Evolutionary conservation across 2,113 vertebrate genomes (phyloP).

Genomic region (Actenoides lindsayi): DNA sequence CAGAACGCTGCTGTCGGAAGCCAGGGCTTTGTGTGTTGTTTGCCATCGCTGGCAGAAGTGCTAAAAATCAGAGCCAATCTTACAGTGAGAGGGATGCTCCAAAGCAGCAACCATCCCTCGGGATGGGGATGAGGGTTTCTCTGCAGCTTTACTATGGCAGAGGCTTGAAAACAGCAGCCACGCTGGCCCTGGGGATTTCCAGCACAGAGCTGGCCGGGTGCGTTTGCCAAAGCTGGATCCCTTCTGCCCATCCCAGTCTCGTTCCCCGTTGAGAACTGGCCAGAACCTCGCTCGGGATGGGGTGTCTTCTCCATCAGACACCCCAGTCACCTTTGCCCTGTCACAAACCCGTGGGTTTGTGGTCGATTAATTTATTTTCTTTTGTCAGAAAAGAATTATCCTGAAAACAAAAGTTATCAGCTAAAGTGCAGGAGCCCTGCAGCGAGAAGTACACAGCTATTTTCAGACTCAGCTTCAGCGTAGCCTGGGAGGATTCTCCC

Average conservation of each 20-base stretch:
- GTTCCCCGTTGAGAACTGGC: fast-evolving
- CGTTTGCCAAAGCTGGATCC: not conserved
- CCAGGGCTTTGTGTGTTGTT: not conserved
- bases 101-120: not conserved
- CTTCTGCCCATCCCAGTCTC: not conserved
- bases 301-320: not conserved
- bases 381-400: not conserved
- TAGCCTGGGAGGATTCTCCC: not conserved
- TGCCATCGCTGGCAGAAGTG: not conserved
- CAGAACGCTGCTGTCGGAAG: not conserved
- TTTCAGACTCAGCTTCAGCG: not conserved
- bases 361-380: not conserved
- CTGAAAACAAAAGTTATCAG: constrained; percentile 57
- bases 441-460: not conserved
- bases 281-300: not conserved
- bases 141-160: not conserved
- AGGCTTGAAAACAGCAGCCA: not conserved
- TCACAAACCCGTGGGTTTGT: not conserved
- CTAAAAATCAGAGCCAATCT: not conserved
- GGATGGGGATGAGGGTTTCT: not conserved
- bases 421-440: constrained; percentile 59
- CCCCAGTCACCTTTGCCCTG: not conserved
- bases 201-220: not conserved
- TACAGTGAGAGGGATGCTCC: not conserved
- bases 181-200: no score